A percentile compares a stretch with the other conserved stretches of the same genome.
phyloP scores from a whole-genome alignment of 1,140 invertebrate species.

The Aphidius ervi region DNA sequence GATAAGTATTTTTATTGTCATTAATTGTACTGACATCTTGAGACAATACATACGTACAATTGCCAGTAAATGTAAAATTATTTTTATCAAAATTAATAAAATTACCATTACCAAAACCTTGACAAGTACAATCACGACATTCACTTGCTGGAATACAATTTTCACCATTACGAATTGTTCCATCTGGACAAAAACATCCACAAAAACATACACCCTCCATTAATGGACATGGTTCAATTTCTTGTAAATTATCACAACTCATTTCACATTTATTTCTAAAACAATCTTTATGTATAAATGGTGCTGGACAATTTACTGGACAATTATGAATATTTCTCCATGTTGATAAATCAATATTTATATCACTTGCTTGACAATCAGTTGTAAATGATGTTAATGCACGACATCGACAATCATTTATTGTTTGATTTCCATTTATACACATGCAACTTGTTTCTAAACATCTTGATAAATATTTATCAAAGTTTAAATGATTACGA shows the following conservation, averaged over 20 bases:
- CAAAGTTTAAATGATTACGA: conserved; percentile 56
- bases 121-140: conserved; percentile 75
- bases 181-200: conserved; percentile 80
- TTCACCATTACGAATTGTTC: conserved; percentile 65
- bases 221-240: conserved; percentile 59
- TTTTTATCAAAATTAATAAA: conserved; percentile 71
- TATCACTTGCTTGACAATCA: conserved; percentile 64
- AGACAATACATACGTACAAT: conserved; percentile 75
- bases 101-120: conserved; percentile 66
- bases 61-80: conserved; percentile 68
- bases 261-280: conserved; percentile 66
- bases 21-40: conserved; percentile 52
- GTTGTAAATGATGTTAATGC: conserved; percentile 66
- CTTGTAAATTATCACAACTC: conserved; percentile 62
- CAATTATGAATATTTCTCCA: conserved; percentile 71
- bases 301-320: conserved; percentile 64
- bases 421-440: conserved; percentile 50
- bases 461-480: conserved; percentile 67
- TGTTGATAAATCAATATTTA: conserved; percentile 58
- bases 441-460: conserved; percentile 71
- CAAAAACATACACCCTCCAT: conserved; percentile 67
- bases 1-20: conserved; percentile 59
- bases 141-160: conserved; percentile 65
- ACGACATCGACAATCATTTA: conserved; percentile 64
- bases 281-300: conserved; percentile 75